Percentiles rank a stretch among this genome's conserved stretches.
Conservation (phyloP, 2,113 vertebrate genomes). For the Hypomesus transpacificus region DNA sequence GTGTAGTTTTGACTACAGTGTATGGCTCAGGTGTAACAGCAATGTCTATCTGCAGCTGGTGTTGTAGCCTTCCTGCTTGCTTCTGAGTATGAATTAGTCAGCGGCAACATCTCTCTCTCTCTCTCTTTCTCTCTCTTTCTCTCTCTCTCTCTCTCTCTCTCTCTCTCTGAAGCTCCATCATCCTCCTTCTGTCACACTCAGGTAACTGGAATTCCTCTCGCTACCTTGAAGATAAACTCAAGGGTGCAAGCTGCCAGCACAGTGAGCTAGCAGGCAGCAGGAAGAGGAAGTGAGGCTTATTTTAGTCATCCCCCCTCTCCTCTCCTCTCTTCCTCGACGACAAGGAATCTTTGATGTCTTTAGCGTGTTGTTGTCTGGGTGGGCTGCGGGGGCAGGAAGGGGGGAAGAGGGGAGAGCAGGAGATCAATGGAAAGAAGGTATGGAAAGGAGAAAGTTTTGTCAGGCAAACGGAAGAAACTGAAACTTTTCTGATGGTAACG, state of each 20-base stretch:
- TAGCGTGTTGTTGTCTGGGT: background rate
- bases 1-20: too few species aligned
- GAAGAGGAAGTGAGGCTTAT: constrained; percentile 37
- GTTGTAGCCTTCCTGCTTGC: too few species aligned
- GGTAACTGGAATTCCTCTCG: constrained; percentile 44
- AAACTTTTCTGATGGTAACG: constrained; percentile 32
- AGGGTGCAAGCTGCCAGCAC: constrained; percentile 51
- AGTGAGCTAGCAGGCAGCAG: constrained; percentile 43
- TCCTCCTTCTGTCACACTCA: background rate
- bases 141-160: background rate
- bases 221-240: constrained; percentile 57
- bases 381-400: background rate
- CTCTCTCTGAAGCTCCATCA: background rate
- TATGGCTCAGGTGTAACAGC: too few species aligned
- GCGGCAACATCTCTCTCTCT: background rate
- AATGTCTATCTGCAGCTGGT: too few species aligned
- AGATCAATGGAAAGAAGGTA: constrained; percentile 50
- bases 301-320: constrained; percentile 45
- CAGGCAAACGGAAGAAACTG: constrained; percentile 29
- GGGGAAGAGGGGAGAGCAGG: constrained; percentile 24
- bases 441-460: constrained; percentile 49
- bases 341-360: constrained; percentile 2
- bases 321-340: constrained; percentile 44
- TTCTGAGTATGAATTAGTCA: too few species aligned
- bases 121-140: background rate